These are phyloP conservation scores for Drosophila neocordata DNA, from an alignment of 1,140 invertebrate species.

Conservation along the genomic window DNA sequence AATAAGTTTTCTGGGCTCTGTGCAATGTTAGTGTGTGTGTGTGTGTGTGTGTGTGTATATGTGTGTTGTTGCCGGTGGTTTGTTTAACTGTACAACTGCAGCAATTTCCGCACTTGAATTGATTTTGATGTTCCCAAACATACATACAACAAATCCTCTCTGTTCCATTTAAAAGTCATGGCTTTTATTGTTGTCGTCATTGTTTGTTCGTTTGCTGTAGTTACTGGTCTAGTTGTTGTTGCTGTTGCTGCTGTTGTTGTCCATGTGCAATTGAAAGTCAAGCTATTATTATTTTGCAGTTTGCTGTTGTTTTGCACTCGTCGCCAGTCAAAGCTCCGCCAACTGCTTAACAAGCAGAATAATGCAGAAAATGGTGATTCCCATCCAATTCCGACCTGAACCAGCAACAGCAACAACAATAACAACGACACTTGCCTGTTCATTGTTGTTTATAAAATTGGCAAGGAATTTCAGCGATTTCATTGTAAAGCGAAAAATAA, in stretches of 20 bases:
- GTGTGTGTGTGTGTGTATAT: too few species aligned
- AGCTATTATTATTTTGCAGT: constrained; percentile 60
- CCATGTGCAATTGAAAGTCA: constrained; percentile 76
- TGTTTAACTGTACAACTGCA: constrained; percentile 75
- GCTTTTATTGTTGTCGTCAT: constrained; percentile 68
- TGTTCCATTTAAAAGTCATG: constrained; percentile 24
- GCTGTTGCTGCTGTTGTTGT: constrained; percentile 26
- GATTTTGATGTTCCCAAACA: constrained; percentile 66
- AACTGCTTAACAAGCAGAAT: constrained; percentile 75
- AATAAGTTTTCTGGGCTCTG: constrained; percentile 7
- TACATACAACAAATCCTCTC: constrained; percentile 2
- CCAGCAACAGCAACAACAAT: constrained; percentile 18
- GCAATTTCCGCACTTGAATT: constrained; percentile 76
- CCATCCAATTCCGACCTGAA: constrained; percentile 10
- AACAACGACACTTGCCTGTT: constrained; percentile 54
- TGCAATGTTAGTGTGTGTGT: constrained; percentile 5
- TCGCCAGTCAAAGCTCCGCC: constrained; percentile 64
- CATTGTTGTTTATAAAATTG: constrained; percentile 67
- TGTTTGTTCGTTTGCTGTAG: constrained; percentile 56
- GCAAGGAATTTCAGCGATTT: constrained; percentile 58
- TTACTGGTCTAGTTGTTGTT: constrained; percentile 11
- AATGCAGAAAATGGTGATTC: constrained; percentile 48
- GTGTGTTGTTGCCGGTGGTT: constrained; percentile 11
- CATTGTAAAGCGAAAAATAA: constrained; percentile 32
- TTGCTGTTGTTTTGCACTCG: constrained; percentile 53